These are phyloP conservation scores for Drosophila subpulchrella DNA, from an alignment of 1,140 invertebrate species.

Conservation along the genomic window DNA sequence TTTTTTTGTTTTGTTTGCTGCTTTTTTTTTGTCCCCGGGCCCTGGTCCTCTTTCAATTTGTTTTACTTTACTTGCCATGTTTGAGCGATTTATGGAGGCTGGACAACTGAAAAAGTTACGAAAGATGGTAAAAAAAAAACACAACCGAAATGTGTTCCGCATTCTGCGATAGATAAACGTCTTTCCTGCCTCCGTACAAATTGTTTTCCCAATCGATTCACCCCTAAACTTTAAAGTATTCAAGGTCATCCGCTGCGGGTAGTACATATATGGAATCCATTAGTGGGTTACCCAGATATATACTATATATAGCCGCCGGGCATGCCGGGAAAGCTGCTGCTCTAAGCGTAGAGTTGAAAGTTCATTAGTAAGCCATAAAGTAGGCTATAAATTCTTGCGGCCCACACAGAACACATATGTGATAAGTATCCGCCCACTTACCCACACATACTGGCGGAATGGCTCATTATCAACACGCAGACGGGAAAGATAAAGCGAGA, in stretches of 20 bases:
- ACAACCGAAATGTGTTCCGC: slow-evolving; percentile 30
- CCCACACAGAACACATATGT: slow-evolving; percentile 41
- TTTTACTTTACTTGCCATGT: slow-evolving; percentile 74
- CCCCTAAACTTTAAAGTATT: slow-evolving; percentile 33
- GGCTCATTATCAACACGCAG: slow-evolving; percentile 73
- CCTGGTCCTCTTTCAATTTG: slow-evolving; percentile 62
- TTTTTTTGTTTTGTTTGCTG: slow-evolving; percentile 30
- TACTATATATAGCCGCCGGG: not conserved
- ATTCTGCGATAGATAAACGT: slow-evolving; percentile 60
- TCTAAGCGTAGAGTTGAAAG: slow-evolving; percentile 66
- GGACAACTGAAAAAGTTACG: slow-evolving; percentile 44
- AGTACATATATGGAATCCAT: slow-evolving; percentile 20
- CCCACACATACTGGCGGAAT: slow-evolving; percentile 34
- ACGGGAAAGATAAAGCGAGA: slow-evolving; percentile 1
- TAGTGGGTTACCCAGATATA: slow-evolving; percentile 14
- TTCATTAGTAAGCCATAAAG: slow-evolving; percentile 83
- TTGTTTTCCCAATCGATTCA: slow-evolving; percentile 51
- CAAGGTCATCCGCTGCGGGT: slow-evolving; percentile 24
- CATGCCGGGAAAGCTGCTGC: slow-evolving; percentile 1
- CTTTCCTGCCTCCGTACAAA: slow-evolving; percentile 54
- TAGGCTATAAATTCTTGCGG: slow-evolving; percentile 73
- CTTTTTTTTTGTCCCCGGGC: slow-evolving; percentile 16
- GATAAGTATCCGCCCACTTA: slow-evolving; percentile 46
- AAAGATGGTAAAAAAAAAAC: slow-evolving; percentile 11
- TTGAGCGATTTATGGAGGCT: slow-evolving; percentile 75